Base-by-base conservation (phyloP, 2,797 vertebrate species). In the Neomorphus geoffroyi region DNA sequence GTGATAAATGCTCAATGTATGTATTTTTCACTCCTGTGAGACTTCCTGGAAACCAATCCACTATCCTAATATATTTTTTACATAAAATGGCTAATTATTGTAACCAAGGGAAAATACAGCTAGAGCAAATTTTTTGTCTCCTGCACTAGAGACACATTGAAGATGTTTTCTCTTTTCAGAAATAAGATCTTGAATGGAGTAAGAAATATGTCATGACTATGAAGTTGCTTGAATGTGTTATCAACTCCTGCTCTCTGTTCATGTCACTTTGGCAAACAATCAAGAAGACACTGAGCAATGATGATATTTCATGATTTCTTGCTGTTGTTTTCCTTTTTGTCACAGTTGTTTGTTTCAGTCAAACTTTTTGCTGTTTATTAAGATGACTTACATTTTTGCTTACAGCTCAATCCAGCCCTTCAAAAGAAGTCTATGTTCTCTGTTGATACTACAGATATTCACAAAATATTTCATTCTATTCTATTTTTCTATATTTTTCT, bases 331-430 rank as follows among this genome's bases (percentile, higher is more conserved):
- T 57, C 27, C 26, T 33, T 80, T 51, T 61, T 77, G 8, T 15
- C 32, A 90, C 81, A 75, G 21, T 69, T 79, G 45, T 39, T 82
- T 15, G n/a, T 83, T 77, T 90, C 60, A 73, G 51, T 70, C 33
- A 35, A 77, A 88, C 33, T n/a, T 84, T 17, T 65, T 39, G 8
- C 17, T 70, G 1, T 77, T 46, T 92, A 64, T 84, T 54, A 51
- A 74, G 54, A 61, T 37, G 6, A 57, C 13, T 73, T 80, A 48
- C 0, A 4, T 56, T 86, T 87, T 74, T 14, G 11, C 33, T 86
- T 48, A 45, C 39, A 82, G 35, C 17, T 81, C n/a, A 62, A 66
- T 48, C 19, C 26, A 33, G 2, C 11, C 78, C 16, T 89, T 91
- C 45, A 70, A 70, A 91, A 70, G 50, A 51, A 64, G 18, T 6